Percentiles rank a stretch among this genome's conserved stretches.
Conservation (phyloP, 2,797 vertebrate species). For the Melanotaenia boesemani region DNA sequence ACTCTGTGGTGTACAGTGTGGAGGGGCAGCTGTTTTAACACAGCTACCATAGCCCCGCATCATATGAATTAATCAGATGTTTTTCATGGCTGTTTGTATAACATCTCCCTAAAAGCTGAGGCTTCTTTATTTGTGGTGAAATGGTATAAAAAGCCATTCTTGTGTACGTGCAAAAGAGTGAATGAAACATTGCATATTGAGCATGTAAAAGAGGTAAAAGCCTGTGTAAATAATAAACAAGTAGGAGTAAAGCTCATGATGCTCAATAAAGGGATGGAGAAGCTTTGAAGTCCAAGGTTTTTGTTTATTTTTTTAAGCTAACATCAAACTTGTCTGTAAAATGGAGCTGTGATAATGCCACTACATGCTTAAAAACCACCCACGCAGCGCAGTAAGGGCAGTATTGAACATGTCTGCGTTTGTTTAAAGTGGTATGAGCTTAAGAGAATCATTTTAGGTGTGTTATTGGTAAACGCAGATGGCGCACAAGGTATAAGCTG, state of each 20-base stretch:
- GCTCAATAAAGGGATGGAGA: constrained; percentile 56
- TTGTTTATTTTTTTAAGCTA: constrained; percentile 27
- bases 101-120: constrained; percentile 50
- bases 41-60: constrained; percentile 34
- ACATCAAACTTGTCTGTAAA: constrained; percentile 59
- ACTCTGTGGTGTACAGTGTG: constrained; percentile 62
- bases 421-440: constrained; percentile 41
- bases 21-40: constrained; percentile 56
- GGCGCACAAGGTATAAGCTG: constrained; percentile 17
- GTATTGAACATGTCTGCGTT: constrained; percentile 50
- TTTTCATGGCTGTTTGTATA: constrained; percentile 53
- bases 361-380: constrained; percentile 46
- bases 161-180: constrained; percentile 32
- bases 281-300: constrained; percentile 63
- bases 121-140: constrained; percentile 30
- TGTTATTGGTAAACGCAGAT: constrained; percentile 29
- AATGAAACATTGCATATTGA: constrained; percentile 43
- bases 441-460: constrained; percentile 39
- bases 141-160: constrained; percentile 32
- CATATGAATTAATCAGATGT: constrained; percentile 65
- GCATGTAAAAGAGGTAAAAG: constrained; percentile 56
- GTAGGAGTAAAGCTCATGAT: constrained; percentile 54
- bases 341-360: constrained; percentile 58
- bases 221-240: constrained; percentile 65
- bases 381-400: constrained; percentile 59